Evolutionary conservation across 2,113 vertebrate genomes (phyloP).

Genomic region (Holacanthus passer): DNA sequence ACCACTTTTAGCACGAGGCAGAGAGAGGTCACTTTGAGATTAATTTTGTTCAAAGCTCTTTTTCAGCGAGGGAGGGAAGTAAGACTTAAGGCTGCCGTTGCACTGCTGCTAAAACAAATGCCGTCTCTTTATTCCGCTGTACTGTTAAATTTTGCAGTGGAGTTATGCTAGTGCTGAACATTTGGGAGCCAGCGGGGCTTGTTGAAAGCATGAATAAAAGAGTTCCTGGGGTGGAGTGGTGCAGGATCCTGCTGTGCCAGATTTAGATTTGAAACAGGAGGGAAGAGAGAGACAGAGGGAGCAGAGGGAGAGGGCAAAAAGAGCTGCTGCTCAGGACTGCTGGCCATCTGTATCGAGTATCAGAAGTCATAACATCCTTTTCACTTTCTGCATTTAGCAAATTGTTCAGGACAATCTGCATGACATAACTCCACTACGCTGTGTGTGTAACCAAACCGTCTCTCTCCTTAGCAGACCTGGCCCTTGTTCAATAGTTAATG

Average conservation of each 20-base stretch:
- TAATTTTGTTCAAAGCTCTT: conserved; percentile 50
- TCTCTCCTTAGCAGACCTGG: conserved; percentile 11
- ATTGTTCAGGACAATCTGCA: conserved; percentile 17
- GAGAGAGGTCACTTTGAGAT: conserved; percentile 53
- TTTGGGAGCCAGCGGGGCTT: conserved; percentile 70
- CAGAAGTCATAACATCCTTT: conserved; percentile 31
- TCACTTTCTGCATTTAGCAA: conserved; percentile 16
- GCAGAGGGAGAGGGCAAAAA: conserved; percentile 31
- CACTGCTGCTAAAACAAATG: conserved; percentile 68
- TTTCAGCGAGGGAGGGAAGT: conserved; percentile 38
- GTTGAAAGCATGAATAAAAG: conserved; percentile 76
- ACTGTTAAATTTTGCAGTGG: conserved; percentile 77
- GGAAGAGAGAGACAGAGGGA: conserved; percentile 30
- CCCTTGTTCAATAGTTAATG: not conserved
- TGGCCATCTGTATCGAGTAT: conserved; percentile 51
- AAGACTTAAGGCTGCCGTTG: conserved; percentile 50
- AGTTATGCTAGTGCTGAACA: conserved; percentile 70
- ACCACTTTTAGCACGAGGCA: conserved; percentile 50
- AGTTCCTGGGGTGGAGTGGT: conserved; percentile 70
- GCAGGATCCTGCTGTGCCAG: conserved; percentile 68
- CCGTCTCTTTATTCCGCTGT: conserved; percentile 76
- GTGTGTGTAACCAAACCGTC: conserved; percentile 11
- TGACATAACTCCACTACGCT: conserved; percentile 22
- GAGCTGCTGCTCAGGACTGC: conserved; percentile 33
- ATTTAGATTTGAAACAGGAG: conserved; percentile 71